A percentile compares a stretch with the other conserved stretches of the same genome.
Evolutionary conservation across 2,888 invertebrate genomes (phyloP).

Genomic region (Nasonovia ribisnigri): DNA sequence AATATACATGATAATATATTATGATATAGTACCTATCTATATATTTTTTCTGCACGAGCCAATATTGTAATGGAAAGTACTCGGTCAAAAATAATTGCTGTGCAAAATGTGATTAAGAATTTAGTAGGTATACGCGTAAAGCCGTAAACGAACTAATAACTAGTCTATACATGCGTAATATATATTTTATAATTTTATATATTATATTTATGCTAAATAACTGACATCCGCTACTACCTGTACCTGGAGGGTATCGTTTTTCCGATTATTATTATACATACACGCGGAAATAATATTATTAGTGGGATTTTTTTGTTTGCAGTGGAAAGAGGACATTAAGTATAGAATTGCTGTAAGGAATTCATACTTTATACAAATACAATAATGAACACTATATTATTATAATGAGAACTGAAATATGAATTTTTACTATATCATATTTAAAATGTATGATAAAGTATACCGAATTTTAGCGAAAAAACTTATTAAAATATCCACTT

Average conservation of each 20-base stretch:
- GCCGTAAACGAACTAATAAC: not conserved
- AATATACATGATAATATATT: not conserved
- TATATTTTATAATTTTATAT: not conserved
- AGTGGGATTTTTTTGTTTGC: not conserved
- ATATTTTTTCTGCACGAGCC: too few species aligned
- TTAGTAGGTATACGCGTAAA: not conserved
- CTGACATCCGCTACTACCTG: not conserved
- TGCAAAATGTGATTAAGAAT: constrained; percentile 3
- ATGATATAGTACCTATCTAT: not conserved
- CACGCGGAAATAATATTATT: not conserved
- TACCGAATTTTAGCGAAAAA: not conserved
- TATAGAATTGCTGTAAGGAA: not conserved
- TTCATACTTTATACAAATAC: not conserved
- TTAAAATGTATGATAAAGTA: too few species aligned
- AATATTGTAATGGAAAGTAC: not conserved
- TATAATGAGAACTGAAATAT: not conserved
- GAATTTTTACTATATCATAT: not conserved
- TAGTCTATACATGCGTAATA: not conserved
- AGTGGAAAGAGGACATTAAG: not conserved
- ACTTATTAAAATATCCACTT: not conserved
- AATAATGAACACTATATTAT: not conserved
- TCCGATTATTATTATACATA: not conserved
- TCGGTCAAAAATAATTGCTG: not conserved
- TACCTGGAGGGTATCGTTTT: not conserved
- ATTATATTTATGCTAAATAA: not conserved